Evolutionary conservation across 2,113 vertebrate genomes (phyloP), one percentile per base, ranked within the genome.

Genomic region (Prietella phreatophila): DNA sequence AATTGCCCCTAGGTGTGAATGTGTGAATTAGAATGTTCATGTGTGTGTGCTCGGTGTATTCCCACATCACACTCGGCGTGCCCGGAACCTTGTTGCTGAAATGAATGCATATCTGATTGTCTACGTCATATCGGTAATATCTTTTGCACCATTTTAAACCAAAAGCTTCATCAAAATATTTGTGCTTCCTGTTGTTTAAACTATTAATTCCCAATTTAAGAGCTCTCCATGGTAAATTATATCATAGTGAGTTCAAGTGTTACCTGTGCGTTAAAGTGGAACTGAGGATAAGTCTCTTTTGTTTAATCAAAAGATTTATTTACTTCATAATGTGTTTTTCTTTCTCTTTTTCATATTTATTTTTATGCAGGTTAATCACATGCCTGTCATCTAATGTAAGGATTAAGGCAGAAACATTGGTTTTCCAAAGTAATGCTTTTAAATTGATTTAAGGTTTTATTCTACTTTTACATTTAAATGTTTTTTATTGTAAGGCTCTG

Each of bases 231-330:
- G 84, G 69, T 86, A 76, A 82, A 89, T 90, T 88, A 87, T 73
- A 82, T 33, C 42, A 87, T 88, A 88, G 88, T 88, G 85, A 63
- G 90, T 88, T 91, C 42, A 67, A 87, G 86, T 69, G n/a, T 83
- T 84, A 91, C 71, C 69, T 86, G 88, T 86, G 86, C 88, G 87
- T 80, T 84, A 85, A 83, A 81, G 80, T 91, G 88, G 88, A 88
- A 91, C 90, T 90, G 78, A 91, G 80, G 63, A 71, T 84, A 84
- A 88, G 67, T 85, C 20, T 81, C 1, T n/a, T 89, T 84, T 14
- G 25, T 65, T 42, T 69, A 39, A 83, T n/a, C 27, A 19, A 11
- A 86, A 63, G 2, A 67, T 58, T 55, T 79, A 80, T 67, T 84
- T 53, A 83, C 60, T 58, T 84, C 22, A 30, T 25, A 47, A 25